phyloP scores from a whole-genome alignment of 2,888 invertebrate species.

The Drosophila rubida region DNA sequence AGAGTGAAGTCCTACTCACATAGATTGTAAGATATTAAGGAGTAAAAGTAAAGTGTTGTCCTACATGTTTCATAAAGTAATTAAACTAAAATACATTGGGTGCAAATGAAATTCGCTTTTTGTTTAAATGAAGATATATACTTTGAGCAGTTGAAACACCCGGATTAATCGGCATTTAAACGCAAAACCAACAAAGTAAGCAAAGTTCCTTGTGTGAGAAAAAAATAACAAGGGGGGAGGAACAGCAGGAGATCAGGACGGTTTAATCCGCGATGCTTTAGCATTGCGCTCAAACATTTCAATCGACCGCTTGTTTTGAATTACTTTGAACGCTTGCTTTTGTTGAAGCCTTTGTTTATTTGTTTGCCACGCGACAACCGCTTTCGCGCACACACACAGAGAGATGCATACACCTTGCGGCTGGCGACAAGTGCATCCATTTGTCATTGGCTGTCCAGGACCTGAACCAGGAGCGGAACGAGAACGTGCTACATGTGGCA shows the following conservation, averaged over 20 bases:
- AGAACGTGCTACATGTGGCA: slow-evolving; percentile 32
- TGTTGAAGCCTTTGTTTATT: slow-evolving; percentile 78
- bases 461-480: background rate
- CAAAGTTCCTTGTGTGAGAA: slow-evolving; percentile 22
- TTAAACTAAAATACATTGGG: too few relatives aligned
- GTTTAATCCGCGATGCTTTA: slow-evolving; percentile 42
- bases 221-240: slow-evolving; percentile 39
- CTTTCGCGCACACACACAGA: slow-evolving; percentile 6
- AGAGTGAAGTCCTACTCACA: too few relatives aligned
- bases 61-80: too few relatives aligned
- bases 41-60: too few relatives aligned
- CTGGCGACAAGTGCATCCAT: slow-evolving; percentile 67
- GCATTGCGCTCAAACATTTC: slow-evolving; percentile 55
- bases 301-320: slow-evolving; percentile 69
- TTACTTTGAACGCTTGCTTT: slow-evolving; percentile 77
- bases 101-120: too few relatives aligned
- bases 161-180: slow-evolving; percentile 57
- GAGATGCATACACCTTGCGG: slow-evolving; percentile 71
- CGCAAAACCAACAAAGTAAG: slow-evolving; percentile 57
- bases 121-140: background rate
- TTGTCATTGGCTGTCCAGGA: slow-evolving; percentile 22
- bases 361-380: slow-evolving; percentile 55
- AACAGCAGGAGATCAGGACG: background rate
- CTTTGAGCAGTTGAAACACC: slow-evolving; percentile 4
- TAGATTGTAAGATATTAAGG: too few relatives aligned